A percentile compares a stretch with the other conserved stretches of the same genome.
phyloP scores from a whole-genome alignment of 1,140 invertebrate genomes.

The Drosophila willistoni region DNA sequence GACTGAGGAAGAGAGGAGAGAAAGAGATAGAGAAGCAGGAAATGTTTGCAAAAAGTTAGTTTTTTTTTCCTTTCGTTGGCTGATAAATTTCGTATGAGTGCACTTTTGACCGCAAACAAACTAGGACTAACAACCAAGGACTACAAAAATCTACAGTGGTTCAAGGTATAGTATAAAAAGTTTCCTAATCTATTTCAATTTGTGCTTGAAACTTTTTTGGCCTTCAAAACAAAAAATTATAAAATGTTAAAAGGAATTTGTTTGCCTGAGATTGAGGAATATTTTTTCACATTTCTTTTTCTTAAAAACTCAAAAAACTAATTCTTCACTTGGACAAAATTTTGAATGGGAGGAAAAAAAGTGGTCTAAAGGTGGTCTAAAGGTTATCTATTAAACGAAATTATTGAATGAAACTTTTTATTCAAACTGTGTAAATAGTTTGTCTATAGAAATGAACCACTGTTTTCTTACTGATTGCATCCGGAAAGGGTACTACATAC shows the following conservation, averaged over 20 bases:
- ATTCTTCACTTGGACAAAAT: too few relatives aligned
- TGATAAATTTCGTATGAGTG: constrained; percentile 78
- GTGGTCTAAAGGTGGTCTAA: too few relatives aligned
- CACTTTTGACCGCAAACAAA: constrained; percentile 79
- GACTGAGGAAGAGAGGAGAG: constrained; percentile 35
- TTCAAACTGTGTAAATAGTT: not conserved
- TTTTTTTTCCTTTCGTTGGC: constrained; percentile 40
- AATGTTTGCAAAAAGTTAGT: constrained; percentile 82
- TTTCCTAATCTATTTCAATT: not conserved
- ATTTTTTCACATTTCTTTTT: too few relatives aligned
- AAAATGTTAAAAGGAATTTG: too few relatives aligned
- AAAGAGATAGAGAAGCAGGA: constrained; percentile 17
- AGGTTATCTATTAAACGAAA: too few relatives aligned
- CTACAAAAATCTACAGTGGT: constrained; percentile 4
- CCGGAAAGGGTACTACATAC: not conserved
- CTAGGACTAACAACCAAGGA: constrained; percentile 47
- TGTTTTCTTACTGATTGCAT: constrained; percentile 2
- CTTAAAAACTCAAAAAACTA: too few relatives aligned
- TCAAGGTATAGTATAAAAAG: not conserved
- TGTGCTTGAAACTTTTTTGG: too few relatives aligned
- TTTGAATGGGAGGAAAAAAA: too few relatives aligned
- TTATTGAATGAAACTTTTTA: too few relatives aligned
- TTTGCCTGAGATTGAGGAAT: too few relatives aligned
- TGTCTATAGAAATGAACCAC: not conserved
- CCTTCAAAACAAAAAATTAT: too few relatives aligned